Base-by-base conservation (phyloP, 2,797 vertebrate genomes). In the Perodicticus potto region DNA sequence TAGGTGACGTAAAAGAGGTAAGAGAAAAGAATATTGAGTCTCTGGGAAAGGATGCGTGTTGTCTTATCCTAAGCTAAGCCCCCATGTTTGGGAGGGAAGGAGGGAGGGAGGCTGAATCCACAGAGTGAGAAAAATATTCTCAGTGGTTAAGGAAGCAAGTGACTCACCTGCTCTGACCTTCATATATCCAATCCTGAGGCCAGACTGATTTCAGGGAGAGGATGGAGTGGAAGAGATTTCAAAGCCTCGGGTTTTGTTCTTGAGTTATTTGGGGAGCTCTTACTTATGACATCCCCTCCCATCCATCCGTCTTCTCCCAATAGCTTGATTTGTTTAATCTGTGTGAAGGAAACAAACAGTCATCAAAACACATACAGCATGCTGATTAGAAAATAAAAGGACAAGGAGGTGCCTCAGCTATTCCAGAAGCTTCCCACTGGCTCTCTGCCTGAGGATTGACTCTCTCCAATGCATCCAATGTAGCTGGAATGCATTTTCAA, bases 11-110 rank as follows among this genome's bases (percentile, higher is more conserved):
- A 95, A 94, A 96, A 96, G 95, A 86, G 83, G 82, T 77, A 55
- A 94, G 80, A 92, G 85, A 78, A 92, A 95, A 40, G 65, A 96
- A 88, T 93, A 89, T 1, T 4, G 63, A 86, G 55, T 87, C 82
- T 91, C 84, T 97, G 95, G 91, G 95, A 94, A 97, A 96, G 93
- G 92, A 96, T 97, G 74, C 67, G 7, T 90, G 77, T 40, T 80
- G 59, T 96, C 82, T 96, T 59, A 80, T 86, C 78, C 82, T 86
- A 40, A 72, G 27, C 69, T 77, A 86, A 95, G 53, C 25, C 78
- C 88, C 55, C 0, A 11, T 57, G 20, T 89, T 70, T 78, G 72
- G 67, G 61, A 93, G 78, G 61, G 89, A 94, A 27, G 80, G 37
- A 95, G 73, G 70, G 89, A 94, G 32, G 80, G 37, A 96, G 67